Conservation (phyloP, 2,113 vertebrate species). For the Glareola pratincola region DNA sequence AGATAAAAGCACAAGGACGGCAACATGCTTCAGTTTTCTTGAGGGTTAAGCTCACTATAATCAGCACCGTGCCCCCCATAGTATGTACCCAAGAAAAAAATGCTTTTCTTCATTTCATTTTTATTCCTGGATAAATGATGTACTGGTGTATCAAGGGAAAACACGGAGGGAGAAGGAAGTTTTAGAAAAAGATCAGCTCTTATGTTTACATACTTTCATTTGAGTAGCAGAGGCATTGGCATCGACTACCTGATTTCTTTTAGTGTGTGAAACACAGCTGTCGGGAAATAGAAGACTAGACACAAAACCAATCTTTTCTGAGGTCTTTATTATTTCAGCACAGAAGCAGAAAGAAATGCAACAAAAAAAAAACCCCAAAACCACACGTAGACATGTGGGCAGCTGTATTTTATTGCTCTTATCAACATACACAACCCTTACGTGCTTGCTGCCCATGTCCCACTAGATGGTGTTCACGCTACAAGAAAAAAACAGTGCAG, state of each 20-base stretch:
- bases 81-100: background rate
- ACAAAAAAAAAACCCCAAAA: background rate
- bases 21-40: rapidly evolving
- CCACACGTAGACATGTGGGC: background rate
- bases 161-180: background rate
- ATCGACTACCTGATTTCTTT: rapidly evolving
- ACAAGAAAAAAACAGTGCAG: background rate
- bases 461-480: conserved; percentile 53
- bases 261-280: background rate
- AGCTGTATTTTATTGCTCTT: background rate
- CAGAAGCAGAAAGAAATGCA: background rate
- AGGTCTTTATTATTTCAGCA: background rate
- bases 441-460: background rate
- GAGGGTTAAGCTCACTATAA: background rate
- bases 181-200: background rate
- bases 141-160: background rate
- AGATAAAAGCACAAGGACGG: background rate
- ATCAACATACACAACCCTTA: background rate
- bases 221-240: background rate
- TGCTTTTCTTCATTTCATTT: background rate
- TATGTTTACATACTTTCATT: background rate
- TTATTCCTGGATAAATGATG: background rate
- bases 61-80: background rate
- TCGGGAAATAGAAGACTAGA: background rate
- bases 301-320: background rate